Evolutionary conservation across 2,113 vertebrate species (phyloP).

Genomic region (Noctilio leporinus): DNA sequence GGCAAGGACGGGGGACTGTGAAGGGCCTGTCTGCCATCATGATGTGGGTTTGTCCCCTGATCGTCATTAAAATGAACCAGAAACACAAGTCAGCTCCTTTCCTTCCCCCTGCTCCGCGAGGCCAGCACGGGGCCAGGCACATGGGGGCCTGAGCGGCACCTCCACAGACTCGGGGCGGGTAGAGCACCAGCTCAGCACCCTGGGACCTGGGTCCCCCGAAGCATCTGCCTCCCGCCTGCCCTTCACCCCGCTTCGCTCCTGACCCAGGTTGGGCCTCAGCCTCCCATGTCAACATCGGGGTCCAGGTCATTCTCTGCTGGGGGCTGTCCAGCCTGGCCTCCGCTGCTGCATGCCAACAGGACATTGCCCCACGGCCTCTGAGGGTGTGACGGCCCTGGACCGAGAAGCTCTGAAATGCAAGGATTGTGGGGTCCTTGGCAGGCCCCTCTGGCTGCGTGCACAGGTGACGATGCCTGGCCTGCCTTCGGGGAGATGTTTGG

Average conservation of each 20-base stretch:
- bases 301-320: fast-evolving
- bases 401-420: not conserved
- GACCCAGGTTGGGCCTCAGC: not conserved
- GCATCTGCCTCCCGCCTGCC: fast-evolving
- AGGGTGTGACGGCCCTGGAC: fast-evolving
- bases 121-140: fast-evolving
- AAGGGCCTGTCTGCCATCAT: fast-evolving
- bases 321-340: not conserved
- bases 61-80: not conserved
- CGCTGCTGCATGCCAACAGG: fast-evolving
- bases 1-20: fast-evolving
- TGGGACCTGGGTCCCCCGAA: fast-evolving
- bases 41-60: not conserved
- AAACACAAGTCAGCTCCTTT: not conserved
- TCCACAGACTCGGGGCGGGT: not conserved
- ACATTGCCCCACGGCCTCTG: not conserved
- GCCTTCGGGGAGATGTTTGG: not conserved
- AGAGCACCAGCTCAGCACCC: fast-evolving
- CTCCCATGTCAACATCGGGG: fast-evolving
- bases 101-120: not conserved
- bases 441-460: no score
- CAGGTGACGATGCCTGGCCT: not conserved
- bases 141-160: fast-evolving
- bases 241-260: fast-evolving
- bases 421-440: not conserved